Percentiles rank a stretch among this genome's conserved stretches.
Evolutionary conservation across 1,140 invertebrate species (phyloP).

Genomic region (Meloidogyne exigua): DNA sequence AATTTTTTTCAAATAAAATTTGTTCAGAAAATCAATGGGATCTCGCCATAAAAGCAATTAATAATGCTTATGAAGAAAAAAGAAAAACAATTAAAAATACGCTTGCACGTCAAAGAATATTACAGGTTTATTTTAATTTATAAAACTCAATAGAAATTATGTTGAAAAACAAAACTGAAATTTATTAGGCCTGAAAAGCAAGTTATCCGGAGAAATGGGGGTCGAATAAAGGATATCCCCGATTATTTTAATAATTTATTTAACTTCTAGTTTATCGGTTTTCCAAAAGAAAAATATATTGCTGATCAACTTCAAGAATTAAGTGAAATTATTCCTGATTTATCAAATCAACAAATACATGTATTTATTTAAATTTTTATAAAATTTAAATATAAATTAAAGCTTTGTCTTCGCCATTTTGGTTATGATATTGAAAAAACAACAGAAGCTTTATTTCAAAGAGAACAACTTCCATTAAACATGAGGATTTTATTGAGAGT

Average conservation of each 20-base stretch:
- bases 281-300: constrained; percentile 20
- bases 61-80: constrained; percentile 24
- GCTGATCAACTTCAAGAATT: constrained; percentile 26
- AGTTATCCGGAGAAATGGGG: too few relatives aligned
- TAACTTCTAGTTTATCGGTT: constrained; percentile 18
- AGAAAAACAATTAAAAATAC: constrained; percentile 15
- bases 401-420: constrained; percentile 30
- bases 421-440: constrained; percentile 25
- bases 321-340: constrained; percentile 19
- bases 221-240: too few relatives aligned
- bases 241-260: neutral
- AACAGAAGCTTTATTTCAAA: constrained; percentile 5
- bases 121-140: constrained; percentile 1
- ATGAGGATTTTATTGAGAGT: constrained; percentile 15
- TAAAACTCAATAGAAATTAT: too few relatives aligned
- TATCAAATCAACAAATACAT: constrained; percentile 25
- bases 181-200: too few relatives aligned
- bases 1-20: constrained; percentile 1
- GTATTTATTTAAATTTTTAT: neutral
- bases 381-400: neutral
- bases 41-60: neutral
- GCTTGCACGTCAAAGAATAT: constrained; percentile 11
- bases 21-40: constrained; percentile 17
- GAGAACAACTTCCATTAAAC: constrained; percentile 24
- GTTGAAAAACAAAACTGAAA: too few relatives aligned